Base-by-base conservation (phyloP, 30 jellyfish, hydroid and myxozoan genomes). In the Sanderia malayensis region DNA sequence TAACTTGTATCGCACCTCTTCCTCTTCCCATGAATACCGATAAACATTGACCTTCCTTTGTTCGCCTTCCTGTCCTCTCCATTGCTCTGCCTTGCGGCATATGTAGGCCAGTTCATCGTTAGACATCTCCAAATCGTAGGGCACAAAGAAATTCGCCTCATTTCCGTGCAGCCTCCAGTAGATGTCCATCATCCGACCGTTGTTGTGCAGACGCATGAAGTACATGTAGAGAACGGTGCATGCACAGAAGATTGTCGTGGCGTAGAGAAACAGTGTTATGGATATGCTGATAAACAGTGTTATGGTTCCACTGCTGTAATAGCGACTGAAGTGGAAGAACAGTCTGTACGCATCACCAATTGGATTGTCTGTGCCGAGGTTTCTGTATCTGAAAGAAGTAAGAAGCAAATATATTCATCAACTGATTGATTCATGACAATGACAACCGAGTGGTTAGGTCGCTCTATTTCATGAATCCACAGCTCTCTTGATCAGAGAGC, bases 31-130 rank as follows among this genome's bases (percentile, higher is more conserved):
- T 15, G 83, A 73, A 64, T 90, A 90, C 41, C 83, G 95, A 59
- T 90, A 84, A 9, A 90, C 96, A 21, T 93, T 81, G 11, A 95
- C 75, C 59, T 90, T 90, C 37, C 96, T 79, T 23, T 90, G 90
- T 28, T 90, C 96, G 9, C 98, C 98, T 60, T 90, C 98, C 52
- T 90, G 91, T 27, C 98, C 98, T 31, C 98, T 70, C 98, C 98
- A 90, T 71, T 84, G 95, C 67, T 90, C 98, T 1, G 98, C 93
- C 45, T 90, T 90, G 23, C 92, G 71, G 69, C 98, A 90, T 3
- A 90, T 76, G 61, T 69, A 90, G 10, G 52, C 80, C 58, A 90
- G 70, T 67, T 90, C 98, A 24, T 90, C 98, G 45, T 90, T 83
- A 24, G 98, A 80, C 61, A 90, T 44, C 58, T 90, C 98, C 31